phyloP scores from a whole-genome alignment of 2,113 vertebrate genomes.

The Echinops telfairi region DNA sequence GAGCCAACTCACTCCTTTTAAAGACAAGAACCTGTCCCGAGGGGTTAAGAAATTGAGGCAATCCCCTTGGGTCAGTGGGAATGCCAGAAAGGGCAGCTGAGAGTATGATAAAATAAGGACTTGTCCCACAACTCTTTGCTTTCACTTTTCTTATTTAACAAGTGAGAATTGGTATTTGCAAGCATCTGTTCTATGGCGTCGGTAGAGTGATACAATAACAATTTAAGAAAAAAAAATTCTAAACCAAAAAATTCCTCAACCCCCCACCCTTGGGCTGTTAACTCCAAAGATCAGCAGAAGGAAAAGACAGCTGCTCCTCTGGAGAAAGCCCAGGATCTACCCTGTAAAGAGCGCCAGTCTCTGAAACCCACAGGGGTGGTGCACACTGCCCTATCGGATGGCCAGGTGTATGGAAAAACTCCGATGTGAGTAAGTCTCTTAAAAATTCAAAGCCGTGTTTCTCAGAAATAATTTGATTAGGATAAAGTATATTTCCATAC shows the following conservation, averaged over 20 bases:
- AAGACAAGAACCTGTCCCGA: background rate
- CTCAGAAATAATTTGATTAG: constrained; percentile 26
- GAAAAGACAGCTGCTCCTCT: too few species aligned
- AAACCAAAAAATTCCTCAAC: too few species aligned
- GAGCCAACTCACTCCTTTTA: background rate
- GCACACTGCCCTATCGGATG: too few species aligned
- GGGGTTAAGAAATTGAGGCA: background rate
- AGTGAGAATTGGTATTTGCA: background rate
- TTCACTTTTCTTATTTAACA: background rate
- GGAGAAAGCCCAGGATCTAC: too few species aligned
- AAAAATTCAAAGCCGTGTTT: constrained; percentile 3
- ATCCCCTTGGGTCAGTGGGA: rapidly evolving
- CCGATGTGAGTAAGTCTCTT: background rate
- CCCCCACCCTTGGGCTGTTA: too few species aligned
- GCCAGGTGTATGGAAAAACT: too few species aligned
- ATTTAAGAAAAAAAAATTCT: constrained; percentile 50
- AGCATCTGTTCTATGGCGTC: background rate
- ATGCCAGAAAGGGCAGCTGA: rapidly evolving
- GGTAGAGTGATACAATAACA: background rate
- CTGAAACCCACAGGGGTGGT: too few species aligned
- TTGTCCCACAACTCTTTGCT: background rate
- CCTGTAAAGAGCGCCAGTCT: too few species aligned
- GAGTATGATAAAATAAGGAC: background rate
- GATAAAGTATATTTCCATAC: background rate
- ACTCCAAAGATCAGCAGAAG: too few species aligned